Evolutionary conservation across 2,888 invertebrate species (phyloP), one percentile per base, ranked within the genome.

Genomic region (Apamea epomidion): DNA sequence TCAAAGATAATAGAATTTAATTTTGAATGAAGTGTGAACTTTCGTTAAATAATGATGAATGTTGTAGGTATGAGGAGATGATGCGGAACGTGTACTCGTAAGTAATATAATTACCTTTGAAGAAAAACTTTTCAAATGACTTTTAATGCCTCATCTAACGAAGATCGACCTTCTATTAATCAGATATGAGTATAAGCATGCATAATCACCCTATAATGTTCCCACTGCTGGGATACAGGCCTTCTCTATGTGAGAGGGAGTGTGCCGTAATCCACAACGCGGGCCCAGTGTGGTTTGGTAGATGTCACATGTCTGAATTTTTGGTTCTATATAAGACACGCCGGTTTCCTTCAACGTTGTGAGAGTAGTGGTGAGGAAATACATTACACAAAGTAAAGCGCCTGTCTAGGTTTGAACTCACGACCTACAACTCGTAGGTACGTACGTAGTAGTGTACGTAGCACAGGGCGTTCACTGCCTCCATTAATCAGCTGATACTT

Each of bases 1-100:
- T 92, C 89, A 91, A 91, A 91, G 91, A 91, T 93, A 92, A 92
- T 92, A 92, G 91, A 90, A 92, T 92, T 90, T 91, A 91, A 91
- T 92, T 92, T 92, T 89, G 90, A 92, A 93, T 90, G 87, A 88
- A 85, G 90, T 91, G 87, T 90, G 87, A 90, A 92, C 82, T 85
- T 83, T 83, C 78, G 81, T 87, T 90, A 87, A 82, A 85, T 81
- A 82, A 86, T 82, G 84, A 87, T 87, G 82, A 81, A 85, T 88
- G 75, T 84, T 84, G 75, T 42, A 7, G 8, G 18, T 76, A 84
- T 74, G 67, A 71, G 68, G 18, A 78, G 70, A 87, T 82, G 81
- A 83, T 81, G 78, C 77, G 58, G 82, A 87, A 83, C 76, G 78
- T 87, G n/a, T n/a, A n/a, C n/a, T n/a, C n/a, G 37, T 37, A 37